These are phyloP conservation scores for Drosophila mulleri DNA, from an alignment of 2,888 invertebrate species.

Conservation along the genomic window DNA sequence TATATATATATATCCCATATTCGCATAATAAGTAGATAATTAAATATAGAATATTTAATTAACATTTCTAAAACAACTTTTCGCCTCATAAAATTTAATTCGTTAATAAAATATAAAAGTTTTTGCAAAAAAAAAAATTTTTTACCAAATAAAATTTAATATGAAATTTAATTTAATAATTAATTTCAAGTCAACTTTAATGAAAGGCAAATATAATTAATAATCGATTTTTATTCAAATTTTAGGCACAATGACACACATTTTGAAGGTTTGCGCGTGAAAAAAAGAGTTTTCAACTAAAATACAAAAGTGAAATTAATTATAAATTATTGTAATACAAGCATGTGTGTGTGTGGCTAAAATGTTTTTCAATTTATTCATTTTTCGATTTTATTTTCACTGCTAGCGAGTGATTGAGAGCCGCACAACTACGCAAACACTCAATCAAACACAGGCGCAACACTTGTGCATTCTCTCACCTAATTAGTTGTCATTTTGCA, in stretches of 20 bases:
- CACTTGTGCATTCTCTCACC: slow-evolving; percentile 9
- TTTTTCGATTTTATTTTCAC: neutral
- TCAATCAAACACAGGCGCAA: neutral
- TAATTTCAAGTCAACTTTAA: neutral
- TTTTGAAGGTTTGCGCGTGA: neutral
- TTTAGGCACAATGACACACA: neutral
- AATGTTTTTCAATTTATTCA: slow-evolving; percentile 1
- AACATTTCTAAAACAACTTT: no score
- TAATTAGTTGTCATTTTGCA: slow-evolving; percentile 56
- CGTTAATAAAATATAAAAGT: no score
- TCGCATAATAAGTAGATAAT: no score
- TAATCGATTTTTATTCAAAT: neutral
- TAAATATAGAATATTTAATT: no score
- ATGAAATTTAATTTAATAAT: neutral
- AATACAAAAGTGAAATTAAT: neutral
- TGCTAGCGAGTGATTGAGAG: slow-evolving; percentile 10
- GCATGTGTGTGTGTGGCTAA: neutral
- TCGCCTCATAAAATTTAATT: no score
- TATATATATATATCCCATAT: no score
- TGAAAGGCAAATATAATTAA: neutral
- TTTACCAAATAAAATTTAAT: no score
- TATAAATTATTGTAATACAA: neutral
- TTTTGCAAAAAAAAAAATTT: no score
- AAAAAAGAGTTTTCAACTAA: slow-evolving; percentile 5
- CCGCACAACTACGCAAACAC: neutral